A percentile compares a stretch with the other conserved stretches of the same genome.
These are phyloP conservation scores for Agapetus fuscipes DNA, from an alignment of 2,888 invertebrate species.

Conservation along the genomic window DNA sequence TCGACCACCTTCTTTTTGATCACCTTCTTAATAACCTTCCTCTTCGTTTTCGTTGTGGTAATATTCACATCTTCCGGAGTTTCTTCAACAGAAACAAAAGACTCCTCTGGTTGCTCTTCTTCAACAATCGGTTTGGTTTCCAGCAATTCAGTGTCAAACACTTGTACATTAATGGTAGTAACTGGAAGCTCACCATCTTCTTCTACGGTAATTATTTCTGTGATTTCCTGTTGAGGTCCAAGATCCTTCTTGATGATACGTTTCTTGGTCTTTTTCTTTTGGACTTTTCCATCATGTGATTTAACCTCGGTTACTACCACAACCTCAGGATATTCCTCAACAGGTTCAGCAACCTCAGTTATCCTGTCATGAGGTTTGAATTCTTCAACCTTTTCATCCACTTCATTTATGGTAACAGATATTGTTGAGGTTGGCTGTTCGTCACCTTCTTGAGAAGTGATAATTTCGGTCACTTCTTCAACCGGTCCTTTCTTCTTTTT, in stretches of 20 bases:
- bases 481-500: constrained; percentile 28
- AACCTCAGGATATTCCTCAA: constrained; percentile 25
- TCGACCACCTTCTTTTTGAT: too few relatives aligned
- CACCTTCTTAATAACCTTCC: too few relatives aligned
- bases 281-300: constrained; percentile 26
- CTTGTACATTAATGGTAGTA: too few relatives aligned
- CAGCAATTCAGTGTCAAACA: too few relatives aligned
- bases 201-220: too few relatives aligned
- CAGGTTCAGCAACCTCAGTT: constrained; percentile 17
- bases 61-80: too few relatives aligned
- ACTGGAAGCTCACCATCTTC: too few relatives aligned
- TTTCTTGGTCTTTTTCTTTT: constrained; percentile 32
- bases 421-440: constrained; percentile 31
- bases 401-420: background rate
- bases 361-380: constrained; percentile 16
- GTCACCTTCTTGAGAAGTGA: constrained; percentile 38
- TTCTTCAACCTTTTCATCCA: constrained; percentile 4
- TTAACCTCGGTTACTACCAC: constrained; percentile 22
- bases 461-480: constrained; percentile 36
- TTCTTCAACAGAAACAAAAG: too few relatives aligned
- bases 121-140: too few relatives aligned
- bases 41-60: too few relatives aligned
- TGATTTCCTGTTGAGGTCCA: constrained; percentile 36
- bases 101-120: too few relatives aligned
- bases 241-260: constrained; percentile 36